Percentiles rank a stretch among this genome's conserved stretches.
Evolutionary conservation across 1,140 invertebrate genomes (phyloP).

Genomic region (Cydia splendana): DNA sequence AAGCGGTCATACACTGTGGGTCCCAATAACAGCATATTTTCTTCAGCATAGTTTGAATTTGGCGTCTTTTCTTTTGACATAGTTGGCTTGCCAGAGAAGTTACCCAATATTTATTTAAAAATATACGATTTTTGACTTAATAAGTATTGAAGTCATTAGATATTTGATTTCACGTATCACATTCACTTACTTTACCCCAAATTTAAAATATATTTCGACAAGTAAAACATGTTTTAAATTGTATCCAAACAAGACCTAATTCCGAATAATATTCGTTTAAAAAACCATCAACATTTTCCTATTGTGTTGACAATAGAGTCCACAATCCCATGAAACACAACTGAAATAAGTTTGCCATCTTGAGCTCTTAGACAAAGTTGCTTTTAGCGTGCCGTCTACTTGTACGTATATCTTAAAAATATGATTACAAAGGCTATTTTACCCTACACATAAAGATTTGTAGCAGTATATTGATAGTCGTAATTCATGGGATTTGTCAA

Average conservation of each 20-base stretch:
- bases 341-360: not conserved
- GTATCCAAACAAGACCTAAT: not conserved
- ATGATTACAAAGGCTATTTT: not conserved
- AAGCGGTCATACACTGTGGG: not conserved
- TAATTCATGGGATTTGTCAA: slow-evolving; percentile 12
- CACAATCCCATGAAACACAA: not conserved
- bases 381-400: not conserved
- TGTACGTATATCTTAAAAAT: not conserved
- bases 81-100: too few relatives aligned
- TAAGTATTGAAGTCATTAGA: too few relatives aligned
- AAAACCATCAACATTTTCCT: not conserved
- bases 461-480: not conserved
- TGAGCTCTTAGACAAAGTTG: not conserved
- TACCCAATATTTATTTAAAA: too few relatives aligned
- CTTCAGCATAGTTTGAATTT: too few relatives aligned
- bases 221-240: not conserved
- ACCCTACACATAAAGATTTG: not conserved
- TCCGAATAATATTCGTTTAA: not conserved
- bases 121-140: too few relatives aligned
- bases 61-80: too few relatives aligned
- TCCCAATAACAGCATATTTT: not conserved
- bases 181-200: not conserved
- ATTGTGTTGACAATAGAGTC: not conserved
- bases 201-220: not conserved
- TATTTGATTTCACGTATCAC: too few relatives aligned